phyloP scores from a whole-genome alignment of 2,797 vertebrate genomes.

The Carcharodon carcharias region DNA sequence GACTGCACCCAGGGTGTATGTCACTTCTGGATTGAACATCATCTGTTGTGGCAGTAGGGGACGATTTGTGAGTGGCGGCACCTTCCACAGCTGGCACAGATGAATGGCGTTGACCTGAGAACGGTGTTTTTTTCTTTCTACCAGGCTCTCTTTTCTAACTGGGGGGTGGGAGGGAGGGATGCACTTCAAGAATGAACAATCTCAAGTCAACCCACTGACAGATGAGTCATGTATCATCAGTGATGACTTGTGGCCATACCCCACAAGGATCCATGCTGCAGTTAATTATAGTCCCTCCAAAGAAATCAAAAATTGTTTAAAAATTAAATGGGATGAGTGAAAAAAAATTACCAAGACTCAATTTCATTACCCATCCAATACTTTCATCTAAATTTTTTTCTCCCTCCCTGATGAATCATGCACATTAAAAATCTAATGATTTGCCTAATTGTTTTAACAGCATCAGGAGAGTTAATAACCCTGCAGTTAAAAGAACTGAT shows the following conservation, averaged over 20 bases:
- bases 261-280: neutral
- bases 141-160: neutral
- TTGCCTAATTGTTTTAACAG: neutral
- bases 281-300: neutral
- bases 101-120: too few species aligned
- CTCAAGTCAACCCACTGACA: neutral
- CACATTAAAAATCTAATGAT: neutral
- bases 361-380: neutral
- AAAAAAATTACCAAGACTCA: neutral
- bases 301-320: neutral
- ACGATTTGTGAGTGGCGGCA: too few species aligned
- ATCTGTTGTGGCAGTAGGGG: too few species aligned
- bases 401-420: neutral
- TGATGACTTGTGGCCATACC: neutral
- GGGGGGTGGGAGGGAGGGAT: neutral
- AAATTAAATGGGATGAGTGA: neutral
- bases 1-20: too few species aligned
- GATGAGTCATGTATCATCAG: neutral
- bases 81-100: too few species aligned
- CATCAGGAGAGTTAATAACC: neutral
- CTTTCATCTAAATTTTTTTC: neutral
- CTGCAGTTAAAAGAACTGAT: neutral
- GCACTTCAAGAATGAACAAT: neutral
- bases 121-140: neutral
- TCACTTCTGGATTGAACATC: too few species aligned